Evolutionary conservation across 2,888 invertebrate genomes (phyloP), one percentile per base, ranked within the genome.

Genomic region (Drosophila multiciliata): DNA sequence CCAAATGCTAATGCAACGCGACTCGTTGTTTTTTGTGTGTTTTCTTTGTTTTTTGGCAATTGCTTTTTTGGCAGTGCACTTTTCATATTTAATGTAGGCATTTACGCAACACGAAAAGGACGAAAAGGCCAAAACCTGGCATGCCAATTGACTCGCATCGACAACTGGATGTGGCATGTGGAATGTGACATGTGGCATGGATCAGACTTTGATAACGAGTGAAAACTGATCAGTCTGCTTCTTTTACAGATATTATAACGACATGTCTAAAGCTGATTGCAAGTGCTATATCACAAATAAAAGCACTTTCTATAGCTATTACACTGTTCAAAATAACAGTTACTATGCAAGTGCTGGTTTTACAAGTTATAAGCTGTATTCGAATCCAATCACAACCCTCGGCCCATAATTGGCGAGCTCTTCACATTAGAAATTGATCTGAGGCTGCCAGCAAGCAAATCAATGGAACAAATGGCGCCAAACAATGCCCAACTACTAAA

Each of bases 71-170:
- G 60, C 64, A 63, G 45, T 71, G 68, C 78, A 62, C 80, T 72
- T 80, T 79, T 70, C 65, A 49, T 40, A 67, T 80, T 80, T 77
- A 80, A 80, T 80, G 81, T 73, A 80, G 73, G 78, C 79, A 80
- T 80, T 80, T 80, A 73, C 60, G 63, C 50, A 50, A 55, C 53
- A 7, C 66, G 40, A 45, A 35, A 57, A 32, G 38, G 29, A 52
- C 15, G 35, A n/a, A n/a, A n/a, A n/a, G n/a, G 36, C 0, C 36
- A n/a, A 26, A 33, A 32, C 23, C 12, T 53, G 63, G 15, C 40
- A 64, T 35, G 53, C 64, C 57, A 58, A 59, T 72, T 70, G 69
- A 36, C 20, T 32, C 23, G 45, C 32, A 53, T 32, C 35, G 53
- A 15, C 15, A 20, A 7, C 20, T 52, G 52, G 52, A 11, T 15